Evolutionary conservation across 2,888 invertebrate genomes (phyloP), one percentile per base, ranked within the genome.

Genomic region (Trachelus troglodyta): DNA sequence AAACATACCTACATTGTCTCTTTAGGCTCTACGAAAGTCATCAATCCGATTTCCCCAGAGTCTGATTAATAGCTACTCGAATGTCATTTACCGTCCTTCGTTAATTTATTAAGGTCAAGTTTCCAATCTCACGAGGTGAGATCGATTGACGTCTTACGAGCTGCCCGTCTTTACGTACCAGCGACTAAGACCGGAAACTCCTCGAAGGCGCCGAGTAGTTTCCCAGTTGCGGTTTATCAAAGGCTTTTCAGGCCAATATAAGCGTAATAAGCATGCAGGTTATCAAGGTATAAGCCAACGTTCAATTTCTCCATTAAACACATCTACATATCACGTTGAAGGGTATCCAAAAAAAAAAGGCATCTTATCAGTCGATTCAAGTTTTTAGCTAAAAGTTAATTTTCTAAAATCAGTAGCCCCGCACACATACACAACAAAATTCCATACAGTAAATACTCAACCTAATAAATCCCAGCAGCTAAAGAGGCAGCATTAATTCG

Each of bases 101-200:
- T 76, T 73, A 76, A 76, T 76, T 76, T 34, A 73, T 76, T 73
- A 73, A 73, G 73, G 40, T 76, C 73, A 76, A 35, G 40, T 76
- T 40, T 73, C n/a, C 23, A 73, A 69, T 69, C 76, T 40, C n/a
- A 9, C 23, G 23, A 56, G 56, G 23, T 9, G 9, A 56, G 56
- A 56, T 56, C 56, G 56, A 6, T 56, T 56, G 0, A 9, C 56
- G 56, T 56, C 56, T 56, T 9, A 56, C 23, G 6, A 23, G 23
- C 56, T 23, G 12, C 37, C 12, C 12, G 3, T 3, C 12, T 2
- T 23, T 56, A 40, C 15, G 40, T 9, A 23, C 2, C 56, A 56
- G 56, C 56, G 23, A 56, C 15, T 56, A 23, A 23, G 4, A 2
- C 56, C 23, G 56, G 23, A 23, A 6, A 23, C 56, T 23, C 1